These are phyloP conservation scores for Pseudomyrmex sp. DNA, from an alignment of 1,140 invertebrate species.

Conservation along the genomic window DNA sequence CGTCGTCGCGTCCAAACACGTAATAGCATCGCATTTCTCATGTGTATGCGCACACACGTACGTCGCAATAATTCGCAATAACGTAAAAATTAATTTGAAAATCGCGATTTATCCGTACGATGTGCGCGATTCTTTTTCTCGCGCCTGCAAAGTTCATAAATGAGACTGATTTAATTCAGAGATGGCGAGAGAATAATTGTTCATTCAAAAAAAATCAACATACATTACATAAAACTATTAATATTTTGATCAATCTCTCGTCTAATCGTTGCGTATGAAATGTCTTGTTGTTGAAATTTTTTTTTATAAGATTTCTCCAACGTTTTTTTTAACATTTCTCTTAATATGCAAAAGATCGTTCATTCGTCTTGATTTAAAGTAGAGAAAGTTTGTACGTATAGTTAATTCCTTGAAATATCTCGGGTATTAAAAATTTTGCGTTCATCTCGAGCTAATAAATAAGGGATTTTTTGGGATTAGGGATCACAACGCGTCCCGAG, in stretches of 20 bases:
- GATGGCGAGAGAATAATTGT: too few species aligned
- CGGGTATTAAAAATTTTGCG: neutral
- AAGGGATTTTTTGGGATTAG: neutral
- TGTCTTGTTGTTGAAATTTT: neutral
- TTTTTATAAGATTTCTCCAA: neutral
- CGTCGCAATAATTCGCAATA: constrained; percentile 3
- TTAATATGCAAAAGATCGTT: too few species aligned
- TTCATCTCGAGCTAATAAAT: neutral
- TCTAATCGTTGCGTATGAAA: neutral
- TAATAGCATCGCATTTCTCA: neutral
- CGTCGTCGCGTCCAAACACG: neutral
- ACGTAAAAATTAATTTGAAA: constrained; percentile 9
- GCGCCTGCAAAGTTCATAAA: neutral
- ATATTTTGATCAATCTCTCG: too few species aligned
- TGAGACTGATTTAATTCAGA: neutral
- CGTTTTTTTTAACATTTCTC: neutral
- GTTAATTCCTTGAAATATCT: neutral
- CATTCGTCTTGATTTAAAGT: neutral
- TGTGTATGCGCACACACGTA: too few species aligned
- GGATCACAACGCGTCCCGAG: neutral
- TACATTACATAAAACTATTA: too few species aligned
- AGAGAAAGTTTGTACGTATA: neutral
- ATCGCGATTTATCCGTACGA: too few species aligned
- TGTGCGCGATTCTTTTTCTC: neutral
- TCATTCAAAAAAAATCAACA: too few species aligned